Evolutionary conservation across 2,888 invertebrate species (phyloP).

Genomic region (Spodoptera exigua): DNA sequence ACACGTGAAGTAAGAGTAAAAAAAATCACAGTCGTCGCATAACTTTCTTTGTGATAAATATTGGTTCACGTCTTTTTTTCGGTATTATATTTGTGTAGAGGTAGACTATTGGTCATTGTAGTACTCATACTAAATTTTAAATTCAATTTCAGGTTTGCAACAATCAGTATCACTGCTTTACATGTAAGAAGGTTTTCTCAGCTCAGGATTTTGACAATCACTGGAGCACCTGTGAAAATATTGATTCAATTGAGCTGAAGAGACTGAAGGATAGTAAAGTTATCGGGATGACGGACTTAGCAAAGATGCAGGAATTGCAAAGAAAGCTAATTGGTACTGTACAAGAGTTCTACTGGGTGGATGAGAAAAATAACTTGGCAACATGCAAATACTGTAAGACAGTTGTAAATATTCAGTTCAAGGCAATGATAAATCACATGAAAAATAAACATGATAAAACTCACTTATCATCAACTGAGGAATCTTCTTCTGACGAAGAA

Average conservation of each 20-base stretch:
- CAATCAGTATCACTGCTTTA: constrained; percentile 69
- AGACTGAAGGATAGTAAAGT: constrained; percentile 9
- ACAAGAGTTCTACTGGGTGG: constrained; percentile 61
- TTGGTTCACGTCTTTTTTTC: no score
- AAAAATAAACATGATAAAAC: not conserved
- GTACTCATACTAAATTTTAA: not conserved
- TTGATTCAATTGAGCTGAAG: constrained; percentile 17
- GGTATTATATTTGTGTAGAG: no score
- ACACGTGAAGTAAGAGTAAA: no score
- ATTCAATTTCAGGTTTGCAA: constrained; percentile 65
- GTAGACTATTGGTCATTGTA: no score
- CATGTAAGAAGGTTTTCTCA: constrained; percentile 64
- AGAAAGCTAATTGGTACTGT: constrained; percentile 53
- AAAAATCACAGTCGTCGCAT: no score
- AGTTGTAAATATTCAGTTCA: constrained; percentile 51
- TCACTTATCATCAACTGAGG: constrained; percentile 13
- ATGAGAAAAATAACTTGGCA: constrained; percentile 56
- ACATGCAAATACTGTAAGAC: constrained; percentile 67
- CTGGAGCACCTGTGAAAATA: constrained; percentile 40
- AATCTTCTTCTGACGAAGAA: constrained; percentile 36
- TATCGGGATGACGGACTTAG: constrained; percentile 9
- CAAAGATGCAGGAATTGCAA: constrained; percentile 43
- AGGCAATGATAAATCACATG: constrained; percentile 40
- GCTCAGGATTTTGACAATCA: constrained; percentile 53
- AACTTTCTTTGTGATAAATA: no score